Conservation (phyloP, 1,140 invertebrate species). For the Sitobion miscanthi region DNA sequence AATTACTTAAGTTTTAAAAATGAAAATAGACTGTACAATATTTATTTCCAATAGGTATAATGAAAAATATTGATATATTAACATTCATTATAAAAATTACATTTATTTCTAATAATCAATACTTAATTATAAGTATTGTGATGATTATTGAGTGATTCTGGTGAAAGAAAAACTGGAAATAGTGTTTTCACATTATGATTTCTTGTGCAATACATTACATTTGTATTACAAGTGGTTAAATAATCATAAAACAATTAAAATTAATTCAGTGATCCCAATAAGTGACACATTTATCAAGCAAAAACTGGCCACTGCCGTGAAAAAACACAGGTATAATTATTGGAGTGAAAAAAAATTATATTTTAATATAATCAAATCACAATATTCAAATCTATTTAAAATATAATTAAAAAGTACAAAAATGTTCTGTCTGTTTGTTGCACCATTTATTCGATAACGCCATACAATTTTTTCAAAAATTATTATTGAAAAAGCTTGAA, state of each 20-base stretch:
- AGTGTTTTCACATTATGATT: too few relatives aligned
- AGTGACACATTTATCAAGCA: constrained; percentile 24
- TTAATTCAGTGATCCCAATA: not conserved
- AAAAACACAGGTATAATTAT: not conserved
- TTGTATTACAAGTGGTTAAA: not conserved
- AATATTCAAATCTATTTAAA: not conserved
- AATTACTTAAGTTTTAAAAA: not conserved
- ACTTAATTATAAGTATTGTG: not conserved
- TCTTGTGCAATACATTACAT: too few relatives aligned
- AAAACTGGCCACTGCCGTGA: not conserved
- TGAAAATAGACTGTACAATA: not conserved
- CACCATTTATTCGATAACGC: constrained; percentile 18
- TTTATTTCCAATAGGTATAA: not conserved
- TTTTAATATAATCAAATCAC: not conserved
- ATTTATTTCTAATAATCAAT: not conserved
- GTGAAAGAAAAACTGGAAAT: too few relatives aligned
- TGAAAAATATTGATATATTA: not conserved
- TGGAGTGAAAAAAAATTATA: not conserved
- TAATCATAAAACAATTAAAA: not conserved
- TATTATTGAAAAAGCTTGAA: not conserved
- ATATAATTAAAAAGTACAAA: not conserved
- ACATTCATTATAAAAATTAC: not conserved
- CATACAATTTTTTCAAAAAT: not conserved
- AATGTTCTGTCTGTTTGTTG: not conserved
- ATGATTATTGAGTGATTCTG: too few relatives aligned